phyloP scores from a whole-genome alignment of 35 echinoderm and acorn worm species.

The Ophioderma brevispina region DNA sequence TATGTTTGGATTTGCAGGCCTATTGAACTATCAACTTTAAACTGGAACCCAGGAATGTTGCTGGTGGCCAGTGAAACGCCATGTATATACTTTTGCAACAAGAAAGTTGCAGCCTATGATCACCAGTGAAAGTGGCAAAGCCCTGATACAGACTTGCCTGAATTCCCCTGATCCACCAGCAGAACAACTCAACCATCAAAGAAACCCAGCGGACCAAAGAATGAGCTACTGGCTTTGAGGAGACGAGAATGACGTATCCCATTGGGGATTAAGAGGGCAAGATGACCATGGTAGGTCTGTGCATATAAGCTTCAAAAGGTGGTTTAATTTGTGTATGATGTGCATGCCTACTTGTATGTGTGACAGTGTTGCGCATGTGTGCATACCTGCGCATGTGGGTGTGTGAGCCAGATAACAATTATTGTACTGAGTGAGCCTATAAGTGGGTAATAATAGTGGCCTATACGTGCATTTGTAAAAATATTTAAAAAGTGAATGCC shows the following conservation, averaged over 20 bases:
- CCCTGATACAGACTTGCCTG: conserved; percentile 93
- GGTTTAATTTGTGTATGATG: no score
- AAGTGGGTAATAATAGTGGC: no score
- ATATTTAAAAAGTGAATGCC: background rate
- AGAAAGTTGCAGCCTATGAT: conserved; percentile 99
- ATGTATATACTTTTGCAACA: conserved; percentile 99
- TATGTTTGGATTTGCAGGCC: no score
- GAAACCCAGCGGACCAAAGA: conserved; percentile 70
- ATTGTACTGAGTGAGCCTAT: background rate
- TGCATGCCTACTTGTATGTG: no score
- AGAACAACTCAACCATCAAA: conserved; percentile 22
- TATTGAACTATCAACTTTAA: conserved; percentile 98
- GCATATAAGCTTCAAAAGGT: no score
- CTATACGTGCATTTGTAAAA: no score
- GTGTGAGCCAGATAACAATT: no score
- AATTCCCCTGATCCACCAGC: conserved; percentile 93
- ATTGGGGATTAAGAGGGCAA: conserved; percentile 78
- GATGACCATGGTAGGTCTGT: background rate
- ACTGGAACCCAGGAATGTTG: conserved; percentile 97
- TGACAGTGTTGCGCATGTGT: no score
- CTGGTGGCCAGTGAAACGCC: conserved; percentile 98
- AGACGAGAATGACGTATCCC: conserved; percentile 86
- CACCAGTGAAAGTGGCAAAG: conserved; percentile 98
- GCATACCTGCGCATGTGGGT: no score
- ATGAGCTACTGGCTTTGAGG: conserved; percentile 99